Evolutionary conservation across 2,113 vertebrate genomes (phyloP).

Genomic region (Petrocephalus microphthalmus): DNA sequence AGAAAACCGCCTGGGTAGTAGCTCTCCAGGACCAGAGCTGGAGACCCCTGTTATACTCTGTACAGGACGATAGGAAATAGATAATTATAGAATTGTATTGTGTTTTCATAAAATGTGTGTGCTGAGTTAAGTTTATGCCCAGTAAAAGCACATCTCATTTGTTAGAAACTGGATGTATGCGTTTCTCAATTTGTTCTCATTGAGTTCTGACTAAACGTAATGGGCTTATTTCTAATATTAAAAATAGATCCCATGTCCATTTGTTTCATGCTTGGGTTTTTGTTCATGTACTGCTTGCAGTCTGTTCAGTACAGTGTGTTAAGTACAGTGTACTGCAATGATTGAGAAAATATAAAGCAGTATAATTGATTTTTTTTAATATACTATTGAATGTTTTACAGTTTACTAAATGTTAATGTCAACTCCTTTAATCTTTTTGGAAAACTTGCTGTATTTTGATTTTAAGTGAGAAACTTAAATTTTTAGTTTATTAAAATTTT

Average conservation of each 20-base stretch:
- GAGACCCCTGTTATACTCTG: no score
- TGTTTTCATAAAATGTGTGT: background rate
- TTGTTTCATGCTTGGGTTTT: background rate
- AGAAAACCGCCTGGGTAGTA: no score
- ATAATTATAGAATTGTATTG: background rate
- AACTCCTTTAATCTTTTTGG: background rate
- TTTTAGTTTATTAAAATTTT: background rate
- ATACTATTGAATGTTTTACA: background rate
- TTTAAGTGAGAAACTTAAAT: background rate
- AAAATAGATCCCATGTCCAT: background rate
- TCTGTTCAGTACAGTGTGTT: background rate
- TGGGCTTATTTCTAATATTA: background rate
- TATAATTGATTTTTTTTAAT: background rate
- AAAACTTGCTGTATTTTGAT: background rate
- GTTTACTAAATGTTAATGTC: background rate
- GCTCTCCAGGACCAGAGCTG: no score
- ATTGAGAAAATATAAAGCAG: background rate
- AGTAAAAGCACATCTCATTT: background rate
- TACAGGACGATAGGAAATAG: background rate
- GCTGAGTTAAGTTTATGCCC: background rate
- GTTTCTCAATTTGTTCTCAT: background rate
- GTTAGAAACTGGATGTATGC: background rate
- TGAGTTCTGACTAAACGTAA: background rate
- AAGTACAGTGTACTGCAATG: background rate
- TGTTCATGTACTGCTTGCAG: background rate